Conservation (phyloP, 2,113 vertebrate genomes). For the Pipa parva region DNA sequence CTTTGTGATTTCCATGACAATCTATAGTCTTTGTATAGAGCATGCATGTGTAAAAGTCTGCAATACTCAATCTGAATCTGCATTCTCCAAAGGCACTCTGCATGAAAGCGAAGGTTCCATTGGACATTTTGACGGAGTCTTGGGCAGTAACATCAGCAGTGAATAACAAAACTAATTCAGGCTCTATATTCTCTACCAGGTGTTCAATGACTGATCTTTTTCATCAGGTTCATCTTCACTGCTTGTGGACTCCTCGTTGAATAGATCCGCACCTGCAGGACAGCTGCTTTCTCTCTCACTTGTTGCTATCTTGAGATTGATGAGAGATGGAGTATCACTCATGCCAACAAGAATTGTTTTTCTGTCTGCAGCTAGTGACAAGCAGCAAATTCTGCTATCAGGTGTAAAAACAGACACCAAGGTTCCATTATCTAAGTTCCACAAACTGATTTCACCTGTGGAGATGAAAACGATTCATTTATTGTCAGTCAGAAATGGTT, state of each 20-base stretch:
- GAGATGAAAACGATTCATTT: constrained; percentile 4
- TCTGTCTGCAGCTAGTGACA: constrained; percentile 42
- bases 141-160: too few species aligned
- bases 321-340: constrained; percentile 53
- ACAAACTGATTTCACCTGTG: constrained; percentile 51
- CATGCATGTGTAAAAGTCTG: too few species aligned
- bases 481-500: neutral
- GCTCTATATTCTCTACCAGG: neutral
- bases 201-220: constrained; percentile 14
- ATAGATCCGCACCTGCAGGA: constrained; percentile 45
- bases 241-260: constrained; percentile 55
- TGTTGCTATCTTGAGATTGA: constrained; percentile 45
- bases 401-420: constrained; percentile 53
- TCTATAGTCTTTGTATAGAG: too few species aligned
- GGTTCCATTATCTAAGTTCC: constrained; percentile 51
- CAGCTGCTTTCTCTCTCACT: constrained; percentile 13
- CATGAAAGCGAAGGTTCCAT: too few species aligned
- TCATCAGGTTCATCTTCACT: constrained; percentile 55
- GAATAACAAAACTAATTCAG: too few species aligned
- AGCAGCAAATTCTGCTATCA: constrained; percentile 50
- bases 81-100: too few species aligned
- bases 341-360: constrained; percentile 49
- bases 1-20: too few species aligned
- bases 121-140: too few species aligned
- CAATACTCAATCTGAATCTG: too few species aligned